Conservation (phyloP, 2,113 vertebrate species). For the Cercocebus atys region DNA sequence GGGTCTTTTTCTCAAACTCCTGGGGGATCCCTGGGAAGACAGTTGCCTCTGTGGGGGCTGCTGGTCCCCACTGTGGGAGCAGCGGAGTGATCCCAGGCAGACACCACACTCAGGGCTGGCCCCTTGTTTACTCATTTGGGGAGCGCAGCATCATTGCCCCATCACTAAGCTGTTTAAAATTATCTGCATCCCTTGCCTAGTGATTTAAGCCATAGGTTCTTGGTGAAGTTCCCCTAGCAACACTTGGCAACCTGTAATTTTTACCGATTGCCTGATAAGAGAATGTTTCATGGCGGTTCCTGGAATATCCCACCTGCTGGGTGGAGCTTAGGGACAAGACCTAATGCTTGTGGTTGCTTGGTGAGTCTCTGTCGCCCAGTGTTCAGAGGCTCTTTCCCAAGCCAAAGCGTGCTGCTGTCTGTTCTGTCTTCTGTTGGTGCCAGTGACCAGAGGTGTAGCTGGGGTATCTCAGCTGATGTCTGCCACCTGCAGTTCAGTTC, state of each 20-base stretch:
- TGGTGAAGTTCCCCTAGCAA: neutral
- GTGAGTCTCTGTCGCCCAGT: neutral
- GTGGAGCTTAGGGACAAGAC: neutral
- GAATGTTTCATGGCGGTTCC: neutral
- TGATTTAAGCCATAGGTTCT: neutral
- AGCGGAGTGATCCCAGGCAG: neutral
- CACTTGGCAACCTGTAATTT: neutral
- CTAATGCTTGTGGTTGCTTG: neutral
- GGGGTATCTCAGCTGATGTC: neutral
- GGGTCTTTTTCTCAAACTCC: neutral
- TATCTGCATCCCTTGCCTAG: neutral
- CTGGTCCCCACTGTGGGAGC: neutral
- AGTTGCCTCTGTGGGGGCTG: neutral
- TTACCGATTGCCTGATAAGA: neutral
- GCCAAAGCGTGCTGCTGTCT: fast-evolving
- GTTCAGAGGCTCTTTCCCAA: neutral
- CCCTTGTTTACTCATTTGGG: too few species aligned
- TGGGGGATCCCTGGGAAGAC: neutral
- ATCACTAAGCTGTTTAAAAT: neutral
- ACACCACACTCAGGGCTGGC: too few species aligned
- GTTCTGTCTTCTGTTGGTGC: fast-evolving
- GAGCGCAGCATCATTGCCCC: fast-evolving
- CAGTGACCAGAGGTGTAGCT: neutral
- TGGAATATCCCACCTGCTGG: neutral
- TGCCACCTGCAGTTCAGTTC: neutral